Evolutionary conservation across 2,888 invertebrate species (phyloP), one percentile per base, ranked within the genome.

Genomic region (Agrilus mali): DNA sequence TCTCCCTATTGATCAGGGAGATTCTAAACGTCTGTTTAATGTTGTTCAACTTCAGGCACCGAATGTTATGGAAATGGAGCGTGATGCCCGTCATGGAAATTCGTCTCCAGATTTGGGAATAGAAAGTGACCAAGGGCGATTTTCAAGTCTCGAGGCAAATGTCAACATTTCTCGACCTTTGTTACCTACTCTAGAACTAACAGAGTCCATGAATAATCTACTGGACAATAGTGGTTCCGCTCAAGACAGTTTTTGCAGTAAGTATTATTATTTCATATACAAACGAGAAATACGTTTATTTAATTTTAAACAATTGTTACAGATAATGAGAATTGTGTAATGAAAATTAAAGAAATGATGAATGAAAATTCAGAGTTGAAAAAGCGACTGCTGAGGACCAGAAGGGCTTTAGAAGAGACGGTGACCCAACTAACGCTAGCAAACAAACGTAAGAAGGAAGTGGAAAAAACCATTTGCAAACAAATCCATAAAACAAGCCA

Each of bases 21-120:
- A 45, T 6, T 13, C 14, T 13, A 43, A 31, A 15, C n/a, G 17
- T 7, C 10, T 31, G 10, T 8, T 39, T 13, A n/a, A 16, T 38
- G 15, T 35, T 7, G 17, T 33, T 5, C 22, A 17, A 13, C 41
- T 45, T 27, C 43, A 40, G 14, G 17, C 43, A 5, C 47, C 35
- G 8, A 47, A 50, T 13, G 44, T 50, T 0, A 27, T 27, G 10
- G 27, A 27, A 27, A 27, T 27, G 27, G 65, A 64, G 20, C 46
- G 54, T 7, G 65, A 65, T 32, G 50, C 67, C 14, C 52, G 56
- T 5, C 61, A 67, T 7, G 67, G 68, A 10, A 75, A 71, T 53
- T 71, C 82, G 1, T 89, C 89, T 0, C 89, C 90, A 0, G 90
- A 90, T 66, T 75, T 88, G 56, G 89, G 89, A n/a, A 89, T 90